Base-by-base conservation (phyloP, 2,797 vertebrate species). In the Microhierax caerulescens region DNA sequence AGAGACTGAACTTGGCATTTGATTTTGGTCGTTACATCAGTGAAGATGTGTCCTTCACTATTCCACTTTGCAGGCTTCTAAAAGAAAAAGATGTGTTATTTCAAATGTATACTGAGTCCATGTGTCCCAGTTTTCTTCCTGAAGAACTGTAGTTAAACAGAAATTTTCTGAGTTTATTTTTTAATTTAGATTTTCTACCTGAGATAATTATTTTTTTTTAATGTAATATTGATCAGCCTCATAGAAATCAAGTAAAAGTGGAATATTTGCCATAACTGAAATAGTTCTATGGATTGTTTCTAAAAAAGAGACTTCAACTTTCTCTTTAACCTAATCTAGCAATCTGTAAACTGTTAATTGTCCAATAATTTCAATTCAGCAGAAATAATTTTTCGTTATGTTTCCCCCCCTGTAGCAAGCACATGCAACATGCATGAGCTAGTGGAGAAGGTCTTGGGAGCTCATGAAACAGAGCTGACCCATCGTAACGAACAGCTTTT, bases 391-490 rank as follows among this genome's bases (percentile, higher is more conserved):
- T 61, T 88, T 93, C 50, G 67, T 57, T 74, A n/a, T 25, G 18
- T 87, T 87, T 85, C 68, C 77, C 86, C 28, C 7, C 17, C 69
- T 64, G 72, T 88, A 85, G 18, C 36, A 81, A 65, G 41, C 23
- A 21, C 48, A 34, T n/a, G 7, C 61, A 95, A 89, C 73, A 48
- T 36, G 24, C 22, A 22, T 85, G 81, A 90, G 68, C 67, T 60
- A 22, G 6, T 59, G 48, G 53, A 45, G 10, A 11, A 21, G 53
- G 45, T 56, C 67, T 72, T 69, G 65, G 88, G 88, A 91, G 90
- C 91, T 92, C 78, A 37, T n/a, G 47, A 83, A 73, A 84, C 70
- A 67, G 63, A 85, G 41, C 90, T 94, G 85, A 96, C 85, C 94
- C 70, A 32, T 88, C 69, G 85, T 65, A 64, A n/a, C 51, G 65